phyloP scores from a whole-genome alignment of 2,888 invertebrate genomes.

The Gari tellinella region DNA sequence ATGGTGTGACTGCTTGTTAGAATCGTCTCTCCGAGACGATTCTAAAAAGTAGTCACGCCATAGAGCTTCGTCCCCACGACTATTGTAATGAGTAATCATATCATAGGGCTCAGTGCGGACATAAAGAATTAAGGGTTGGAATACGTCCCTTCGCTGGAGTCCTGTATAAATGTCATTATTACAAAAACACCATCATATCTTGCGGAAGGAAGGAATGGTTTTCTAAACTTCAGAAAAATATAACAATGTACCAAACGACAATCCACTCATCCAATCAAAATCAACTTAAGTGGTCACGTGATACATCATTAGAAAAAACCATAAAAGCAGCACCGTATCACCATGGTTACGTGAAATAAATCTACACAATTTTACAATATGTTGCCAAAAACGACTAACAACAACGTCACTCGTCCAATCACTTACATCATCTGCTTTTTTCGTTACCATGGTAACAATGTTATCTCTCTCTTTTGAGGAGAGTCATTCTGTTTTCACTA shows the following conservation, averaged over 20 bases:
- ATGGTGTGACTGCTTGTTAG: no score
- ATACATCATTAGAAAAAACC: slow-evolving; percentile 59
- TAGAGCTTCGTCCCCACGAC: no score
- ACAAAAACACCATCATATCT: neutral
- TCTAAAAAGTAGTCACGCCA: no score
- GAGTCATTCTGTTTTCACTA: slow-evolving; percentile 33
- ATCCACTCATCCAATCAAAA: slow-evolving; percentile 61
- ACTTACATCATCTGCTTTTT: slow-evolving; percentile 59
- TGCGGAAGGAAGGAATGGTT: slow-evolving; percentile 4
- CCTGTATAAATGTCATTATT: no score
- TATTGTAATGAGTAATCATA: no score
- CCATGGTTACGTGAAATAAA: slow-evolving; percentile 64
- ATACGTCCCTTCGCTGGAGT: no score
- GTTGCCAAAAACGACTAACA: slow-evolving; percentile 66
- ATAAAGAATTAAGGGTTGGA: no score
- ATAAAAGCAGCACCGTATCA: slow-evolving; percentile 52
- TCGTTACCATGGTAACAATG: slow-evolving; percentile 57
- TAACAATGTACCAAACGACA: slow-evolving; percentile 56
- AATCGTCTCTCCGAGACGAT: no score
- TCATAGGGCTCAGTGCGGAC: no score
- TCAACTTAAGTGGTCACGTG: slow-evolving; percentile 51
- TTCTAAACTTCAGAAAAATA: slow-evolving; percentile 30
- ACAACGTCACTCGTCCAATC: slow-evolving; percentile 59
- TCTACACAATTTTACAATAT: slow-evolving; percentile 68
- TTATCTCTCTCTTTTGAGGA: slow-evolving; percentile 32